A percentile compares a stretch with the other conserved stretches of the same genome.
Evolutionary conservation across 2,888 invertebrate genomes (phyloP).

Genomic region (Lasioglossum villosulum): DNA sequence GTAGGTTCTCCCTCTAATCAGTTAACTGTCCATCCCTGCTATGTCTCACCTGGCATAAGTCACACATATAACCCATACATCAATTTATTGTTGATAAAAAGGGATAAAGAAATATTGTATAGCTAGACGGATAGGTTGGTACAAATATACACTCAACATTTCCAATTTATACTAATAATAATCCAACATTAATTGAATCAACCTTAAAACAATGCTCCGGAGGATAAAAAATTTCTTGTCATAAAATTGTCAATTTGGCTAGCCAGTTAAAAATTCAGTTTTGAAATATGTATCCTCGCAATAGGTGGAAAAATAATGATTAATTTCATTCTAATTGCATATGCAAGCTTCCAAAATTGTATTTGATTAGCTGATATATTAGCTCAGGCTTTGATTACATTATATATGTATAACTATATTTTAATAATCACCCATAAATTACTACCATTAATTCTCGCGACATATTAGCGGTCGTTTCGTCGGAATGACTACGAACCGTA

Average conservation of each 20-base stretch:
- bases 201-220: too few relatives aligned
- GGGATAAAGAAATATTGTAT: neutral
- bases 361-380: neutral
- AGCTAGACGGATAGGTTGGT: neutral
- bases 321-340: neutral
- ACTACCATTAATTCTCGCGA: neutral
- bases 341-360: neutral
- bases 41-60: neutral
- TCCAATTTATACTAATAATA: neutral
- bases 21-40: neutral
- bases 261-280: too few relatives aligned
- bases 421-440: neutral
- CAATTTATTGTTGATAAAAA: neutral
- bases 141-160: neutral
- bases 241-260: neutral
- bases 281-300: too few relatives aligned
- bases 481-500: neutral
- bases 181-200: neutral
- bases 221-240: neutral
- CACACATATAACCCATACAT: neutral
- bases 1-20: neutral
- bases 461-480: neutral
- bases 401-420: neutral
- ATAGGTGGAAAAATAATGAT: too few relatives aligned
- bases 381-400: neutral